Evolutionary conservation across 2,797 vertebrate species (phyloP).

Genomic region (Chaunax sp.): DNA sequence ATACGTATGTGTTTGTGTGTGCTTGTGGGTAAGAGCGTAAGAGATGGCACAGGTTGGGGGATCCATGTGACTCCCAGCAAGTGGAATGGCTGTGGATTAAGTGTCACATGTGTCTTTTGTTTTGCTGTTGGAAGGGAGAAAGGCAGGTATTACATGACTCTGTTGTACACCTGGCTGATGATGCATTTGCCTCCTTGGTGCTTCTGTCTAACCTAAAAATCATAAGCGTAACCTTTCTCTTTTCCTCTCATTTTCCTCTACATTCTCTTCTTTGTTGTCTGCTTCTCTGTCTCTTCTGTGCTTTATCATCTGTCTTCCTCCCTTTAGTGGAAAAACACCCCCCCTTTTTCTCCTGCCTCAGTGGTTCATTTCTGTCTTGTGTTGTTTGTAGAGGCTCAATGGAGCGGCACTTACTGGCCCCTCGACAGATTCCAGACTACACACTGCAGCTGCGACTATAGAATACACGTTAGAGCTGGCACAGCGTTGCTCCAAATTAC

Average conservation of each 20-base stretch:
- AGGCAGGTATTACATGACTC: conserved; percentile 4
- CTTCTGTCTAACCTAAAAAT: conserved; percentile 20
- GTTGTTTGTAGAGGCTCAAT: conserved; percentile 79
- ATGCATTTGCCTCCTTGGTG: conserved; percentile 7
- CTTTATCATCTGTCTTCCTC: conserved; percentile 66
- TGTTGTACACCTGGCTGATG: conserved; percentile 19
- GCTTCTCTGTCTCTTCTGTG: conserved; percentile 40
- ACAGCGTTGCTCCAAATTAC: conserved; percentile 68
- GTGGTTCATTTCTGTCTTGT: conserved; percentile 74
- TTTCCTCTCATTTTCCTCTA: conserved; percentile 2
- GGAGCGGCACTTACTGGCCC: conserved; percentile 80
- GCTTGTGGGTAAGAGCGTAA: conserved; percentile 32
- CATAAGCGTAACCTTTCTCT: conserved; percentile 41
- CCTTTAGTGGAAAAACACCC: conserved; percentile 59
- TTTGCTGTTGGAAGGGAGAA: conserved; percentile 10
- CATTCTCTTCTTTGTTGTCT: conserved; percentile 23
- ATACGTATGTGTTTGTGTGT: conserved; percentile 10
- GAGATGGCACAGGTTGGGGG: conserved; percentile 51
- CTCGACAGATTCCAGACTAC: conserved; percentile 77
- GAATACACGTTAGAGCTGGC: conserved; percentile 64
- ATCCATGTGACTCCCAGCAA: conserved; percentile 56
- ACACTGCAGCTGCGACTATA: conserved; percentile 75
- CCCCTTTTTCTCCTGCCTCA: conserved; percentile 63
- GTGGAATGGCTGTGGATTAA: conserved; percentile 48
- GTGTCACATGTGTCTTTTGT: conserved; percentile 46